A percentile compares a stretch with the other conserved stretches of the same genome.
These are phyloP conservation scores for Sebastes reedi DNA, from an alignment of 2,797 vertebrate genomes.

Conservation along the genomic window DNA sequence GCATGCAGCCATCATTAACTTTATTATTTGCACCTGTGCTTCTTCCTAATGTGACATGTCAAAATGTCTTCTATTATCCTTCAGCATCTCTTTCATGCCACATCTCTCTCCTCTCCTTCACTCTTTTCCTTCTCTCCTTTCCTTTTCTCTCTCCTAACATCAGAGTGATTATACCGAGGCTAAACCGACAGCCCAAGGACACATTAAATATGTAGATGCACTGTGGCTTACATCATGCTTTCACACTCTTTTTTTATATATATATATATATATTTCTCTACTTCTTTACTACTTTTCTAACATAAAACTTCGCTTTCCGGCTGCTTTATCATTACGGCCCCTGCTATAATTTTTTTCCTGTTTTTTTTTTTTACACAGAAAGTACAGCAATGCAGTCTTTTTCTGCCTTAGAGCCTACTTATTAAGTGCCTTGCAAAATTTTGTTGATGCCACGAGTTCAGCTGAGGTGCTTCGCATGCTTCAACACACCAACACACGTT, in stretches of 20 bases:
- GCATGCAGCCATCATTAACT: background rate
- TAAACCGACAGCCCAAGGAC: conserved; percentile 42
- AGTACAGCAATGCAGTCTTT: conserved; percentile 22
- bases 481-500: background rate
- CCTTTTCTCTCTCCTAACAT: conserved; percentile 1
- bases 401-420: background rate
- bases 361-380: background rate
- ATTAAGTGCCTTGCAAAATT: background rate
- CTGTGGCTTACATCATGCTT: conserved; percentile 24
- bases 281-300: background rate
- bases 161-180: conserved; percentile 33
- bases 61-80: background rate
- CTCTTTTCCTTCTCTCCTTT: background rate
- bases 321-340: background rate
- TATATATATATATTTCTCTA: conserved; percentile 23
- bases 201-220: conserved; percentile 61
- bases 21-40: background rate
- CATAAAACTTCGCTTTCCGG: background rate
- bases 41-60: background rate
- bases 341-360: background rate
- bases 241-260: background rate
- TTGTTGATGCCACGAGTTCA: background rate
- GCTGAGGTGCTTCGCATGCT: background rate
- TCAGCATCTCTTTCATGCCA: background rate
- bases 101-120: background rate